These are phyloP conservation scores for Netelia fuscicornis DNA, from an alignment of 2,888 invertebrate species.

Conservation along the genomic window DNA sequence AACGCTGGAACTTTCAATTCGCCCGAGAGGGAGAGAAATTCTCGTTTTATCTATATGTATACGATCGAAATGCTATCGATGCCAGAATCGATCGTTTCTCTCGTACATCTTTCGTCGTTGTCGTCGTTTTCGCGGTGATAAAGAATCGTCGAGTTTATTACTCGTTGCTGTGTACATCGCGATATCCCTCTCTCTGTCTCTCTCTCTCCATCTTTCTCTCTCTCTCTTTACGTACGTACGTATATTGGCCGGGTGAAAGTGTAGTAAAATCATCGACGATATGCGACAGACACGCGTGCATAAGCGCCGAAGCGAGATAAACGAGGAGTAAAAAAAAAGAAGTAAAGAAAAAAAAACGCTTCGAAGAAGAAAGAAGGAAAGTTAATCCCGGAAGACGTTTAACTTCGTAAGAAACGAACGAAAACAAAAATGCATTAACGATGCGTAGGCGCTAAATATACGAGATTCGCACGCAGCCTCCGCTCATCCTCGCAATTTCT, in stretches of 20 bases:
- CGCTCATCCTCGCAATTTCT: constrained; percentile 7
- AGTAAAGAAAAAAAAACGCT: constrained; percentile 6
- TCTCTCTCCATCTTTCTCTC: constrained; percentile 3
- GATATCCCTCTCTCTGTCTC: constrained; percentile 18
- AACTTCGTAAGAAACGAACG: constrained; percentile 5
- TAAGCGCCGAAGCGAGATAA: constrained; percentile 25
- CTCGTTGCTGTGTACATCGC: constrained; percentile 32
- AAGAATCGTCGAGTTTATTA: constrained; percentile 57
- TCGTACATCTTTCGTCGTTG: constrained; percentile 53
- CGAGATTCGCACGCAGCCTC: constrained; percentile 48
- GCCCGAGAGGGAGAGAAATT: constrained; percentile 6
- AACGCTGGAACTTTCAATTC: constrained; percentile 44
- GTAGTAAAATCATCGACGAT: constrained; percentile 37
- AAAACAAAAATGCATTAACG: constrained; percentile 48
- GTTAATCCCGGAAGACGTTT: constrained; percentile 22
- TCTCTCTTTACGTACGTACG: background rate
- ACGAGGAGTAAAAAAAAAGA: background rate
- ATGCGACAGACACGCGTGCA: constrained; percentile 24
- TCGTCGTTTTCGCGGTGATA: constrained; percentile 23
- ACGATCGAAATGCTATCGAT: constrained; percentile 54
- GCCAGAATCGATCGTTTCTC: constrained; percentile 59
- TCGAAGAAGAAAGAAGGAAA: constrained; percentile 41
- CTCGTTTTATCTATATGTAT: constrained; percentile 17
- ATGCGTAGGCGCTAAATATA: constrained; percentile 61
- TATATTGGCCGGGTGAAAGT: constrained; percentile 34